Evolutionary conservation across 2,797 vertebrate genomes (phyloP), one percentile per base, ranked within the genome.

Genomic region (Lagocephalus sceleratus): DNA sequence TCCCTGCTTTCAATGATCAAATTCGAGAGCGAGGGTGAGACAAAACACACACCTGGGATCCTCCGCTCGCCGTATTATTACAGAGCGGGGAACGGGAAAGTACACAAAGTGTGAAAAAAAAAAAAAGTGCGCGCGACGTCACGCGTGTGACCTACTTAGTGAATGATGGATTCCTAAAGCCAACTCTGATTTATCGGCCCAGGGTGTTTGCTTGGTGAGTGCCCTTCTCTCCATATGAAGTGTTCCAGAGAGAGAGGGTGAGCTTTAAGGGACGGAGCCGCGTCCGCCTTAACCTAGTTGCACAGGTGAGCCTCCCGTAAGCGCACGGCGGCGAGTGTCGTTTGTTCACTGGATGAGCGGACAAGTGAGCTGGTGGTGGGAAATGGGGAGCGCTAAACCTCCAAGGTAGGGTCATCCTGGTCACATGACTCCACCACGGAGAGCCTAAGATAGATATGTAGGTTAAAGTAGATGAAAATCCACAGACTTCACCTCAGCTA

Each of bases 71-170:
- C 76, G 60, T 56, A 61, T 70, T 63, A 54, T 17, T 35, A 40
- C 26, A 17, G 47, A 20, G 41, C n/a, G n/a, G n/a, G 22, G 21
- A 35, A 44, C 22, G 48, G 14, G 46, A 49, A 61, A 47, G 46
- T 47, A 10, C 46, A 51, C 20, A 46, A 64, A 65, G 15, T 14
- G 49, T 23, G 48, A 52, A 51, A 61, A 14, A 57, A 52, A 51
- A 61, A 14, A 57, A 63, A 56, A 66, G 62, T 65, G 85, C 73
- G 73, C 64, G 66, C 68, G 32, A 57, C 78, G 79, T 89, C 88
- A 85, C 80, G 90, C 83, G 73, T 80, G 64, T 89, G 90, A 90
- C 90, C 89, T 81, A 91, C 78, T 91, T 91, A 78, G 54, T 68
- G 57, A 79, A 81, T 84, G 83, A 90, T 88, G 82, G 86, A 88